Evolutionary conservation across 2,113 vertebrate genomes (phyloP).

Genomic region (Origma solitaria): DNA sequence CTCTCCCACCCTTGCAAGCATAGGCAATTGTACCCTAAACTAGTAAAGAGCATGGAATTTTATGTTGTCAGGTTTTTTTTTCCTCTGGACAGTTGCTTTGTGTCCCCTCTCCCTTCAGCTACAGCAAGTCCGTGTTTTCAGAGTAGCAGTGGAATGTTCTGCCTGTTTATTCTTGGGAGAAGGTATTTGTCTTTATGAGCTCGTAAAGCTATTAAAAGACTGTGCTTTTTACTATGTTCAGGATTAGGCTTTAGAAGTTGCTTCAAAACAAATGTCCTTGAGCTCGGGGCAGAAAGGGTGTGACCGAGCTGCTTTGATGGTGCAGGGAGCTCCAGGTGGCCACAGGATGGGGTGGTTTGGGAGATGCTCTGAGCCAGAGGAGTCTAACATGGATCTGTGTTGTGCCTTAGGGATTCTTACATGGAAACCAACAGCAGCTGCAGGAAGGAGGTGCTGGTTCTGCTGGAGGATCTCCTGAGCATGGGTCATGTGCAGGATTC

Average conservation of each 20-base stretch:
- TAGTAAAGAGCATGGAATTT: not conserved
- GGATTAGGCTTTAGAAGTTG: not conserved
- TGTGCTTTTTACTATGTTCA: not conserved
- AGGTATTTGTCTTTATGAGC: slow-evolving; percentile 24
- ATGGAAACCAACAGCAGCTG: not conserved
- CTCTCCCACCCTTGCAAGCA: not conserved
- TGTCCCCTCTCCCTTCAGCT: not conserved
- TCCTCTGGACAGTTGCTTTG: not conserved
- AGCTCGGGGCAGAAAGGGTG: not conserved
- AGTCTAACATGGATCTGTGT: rapidly evolving
- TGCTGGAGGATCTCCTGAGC: not conserved
- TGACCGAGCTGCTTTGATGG: not conserved
- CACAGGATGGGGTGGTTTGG: not conserved
- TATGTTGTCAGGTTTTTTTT: not conserved
- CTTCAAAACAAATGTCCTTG: not conserved
- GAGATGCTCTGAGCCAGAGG: not conserved
- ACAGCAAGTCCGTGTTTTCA: not conserved
- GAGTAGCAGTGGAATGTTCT: slow-evolving; percentile 2
- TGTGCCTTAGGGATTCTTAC: not conserved
- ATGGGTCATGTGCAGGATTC: not conserved
- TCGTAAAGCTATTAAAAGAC: slow-evolving; percentile 45
- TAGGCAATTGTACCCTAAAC: not conserved
- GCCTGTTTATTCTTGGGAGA: slow-evolving; percentile 6
- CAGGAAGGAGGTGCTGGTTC: not conserved
- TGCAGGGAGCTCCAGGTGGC: not conserved